phyloP scores from a whole-genome alignment of 2,888 invertebrate species.

The Lysandra coridon region DNA sequence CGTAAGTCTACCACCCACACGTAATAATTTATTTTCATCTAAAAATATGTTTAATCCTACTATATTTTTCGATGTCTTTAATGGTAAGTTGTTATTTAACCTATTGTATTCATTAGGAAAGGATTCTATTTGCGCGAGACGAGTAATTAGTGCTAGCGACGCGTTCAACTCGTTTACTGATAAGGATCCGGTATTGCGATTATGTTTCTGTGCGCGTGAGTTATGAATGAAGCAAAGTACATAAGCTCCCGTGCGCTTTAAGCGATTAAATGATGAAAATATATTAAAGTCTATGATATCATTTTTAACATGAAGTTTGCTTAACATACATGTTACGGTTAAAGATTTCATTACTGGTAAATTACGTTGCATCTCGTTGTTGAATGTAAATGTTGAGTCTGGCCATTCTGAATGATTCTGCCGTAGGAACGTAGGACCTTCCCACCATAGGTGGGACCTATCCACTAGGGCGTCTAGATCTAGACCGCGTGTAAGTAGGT shows the following conservation, averaged over 20 bases:
- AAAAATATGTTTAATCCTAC: neutral
- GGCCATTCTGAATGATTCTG: neutral
- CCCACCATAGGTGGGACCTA: constrained; percentile 5
- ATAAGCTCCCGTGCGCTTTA: neutral
- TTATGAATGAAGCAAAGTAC: neutral
- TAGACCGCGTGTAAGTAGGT: neutral
- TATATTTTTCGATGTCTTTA: too few species aligned
- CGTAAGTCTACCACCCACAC: neutral
- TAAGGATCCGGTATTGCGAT: neutral
- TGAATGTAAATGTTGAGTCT: neutral
- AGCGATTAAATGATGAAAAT: constrained; percentile 1
- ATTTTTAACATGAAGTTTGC: neutral
- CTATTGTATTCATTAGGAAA: neutral
- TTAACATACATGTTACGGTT: neutral
- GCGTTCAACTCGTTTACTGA: neutral
- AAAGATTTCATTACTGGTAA: neutral
- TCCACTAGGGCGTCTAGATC: neutral
- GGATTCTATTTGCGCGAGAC: neutral
- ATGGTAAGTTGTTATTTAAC: neutral
- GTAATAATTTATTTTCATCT: neutral
- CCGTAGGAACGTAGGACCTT: neutral
- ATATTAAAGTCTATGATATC: neutral
- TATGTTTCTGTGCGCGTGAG: neutral
- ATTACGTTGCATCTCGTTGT: neutral
- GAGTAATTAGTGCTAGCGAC: neutral